Base-by-base conservation (phyloP, 2,888 invertebrate species). In the Cataglyphis livida region DNA sequence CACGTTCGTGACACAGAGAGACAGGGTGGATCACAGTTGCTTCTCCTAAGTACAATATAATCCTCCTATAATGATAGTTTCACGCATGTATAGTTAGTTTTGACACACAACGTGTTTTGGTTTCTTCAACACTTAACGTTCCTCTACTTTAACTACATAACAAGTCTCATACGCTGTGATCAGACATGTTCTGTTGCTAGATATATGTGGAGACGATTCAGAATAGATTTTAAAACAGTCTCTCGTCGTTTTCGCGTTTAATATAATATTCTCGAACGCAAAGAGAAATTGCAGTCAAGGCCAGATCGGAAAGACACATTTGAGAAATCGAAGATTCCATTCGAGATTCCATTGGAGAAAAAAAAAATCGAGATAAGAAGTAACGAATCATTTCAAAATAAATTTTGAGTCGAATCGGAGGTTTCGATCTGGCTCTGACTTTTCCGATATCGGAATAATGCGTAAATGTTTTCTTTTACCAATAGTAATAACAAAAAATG, bases 161-260 rank as follows among this genome's bases (percentile, higher is more conserved):
- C 71, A 78, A 70, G 57, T 78, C 71, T 41, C 41, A 78, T 70
- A 78, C 41, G 73, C 21, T 59, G 78, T 70, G 41, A 71, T 78
- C 78, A 78, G 73, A 78, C 71, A 78, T 78, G 71, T 71, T 71
- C 57, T 78, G 28, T 71, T 57, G 70, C 66, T 78, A 75, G 21
- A 74, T 18, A 59, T 68, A 59, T 21, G 21, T 68, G 68, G 70
- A 73, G 73, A 71, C 73, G 15, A 25, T 71, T 71, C 76, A 35
- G 70, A 76, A n/a, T n/a, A 15, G 48, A 18, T 70, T 35, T 6
- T 70, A 57, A 71, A 59, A 71, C 73, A 25, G 73, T 35, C 44
- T 79, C 73, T 79, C 74, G 59, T 73, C 41, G 21, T 44, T 54
- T 44, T 51, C n/a, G 21, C 1, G 10, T 21, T 51, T 21, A 9